A percentile compares a stretch with the other conserved stretches of the same genome.
Evolutionary conservation across 2,888 invertebrate species (phyloP).

Genomic region (Sclerodermus sp.): DNA sequence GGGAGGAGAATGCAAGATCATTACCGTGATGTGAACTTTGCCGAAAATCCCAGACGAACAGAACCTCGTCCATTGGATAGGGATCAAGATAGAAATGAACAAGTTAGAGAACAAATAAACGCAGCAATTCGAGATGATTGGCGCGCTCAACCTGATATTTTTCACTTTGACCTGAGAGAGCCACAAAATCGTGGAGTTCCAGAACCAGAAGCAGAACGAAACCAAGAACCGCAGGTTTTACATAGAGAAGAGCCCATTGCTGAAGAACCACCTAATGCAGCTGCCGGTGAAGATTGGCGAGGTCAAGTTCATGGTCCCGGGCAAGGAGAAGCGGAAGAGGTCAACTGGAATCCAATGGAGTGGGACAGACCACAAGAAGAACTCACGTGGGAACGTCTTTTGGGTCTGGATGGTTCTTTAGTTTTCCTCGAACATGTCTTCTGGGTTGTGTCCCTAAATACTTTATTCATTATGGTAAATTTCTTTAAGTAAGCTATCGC

Average conservation of each 20-base stretch:
- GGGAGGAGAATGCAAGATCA: too few relatives aligned
- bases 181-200: not conserved
- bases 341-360: conserved; percentile 97
- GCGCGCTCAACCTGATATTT: conserved; percentile 9
- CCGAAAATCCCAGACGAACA: too few relatives aligned
- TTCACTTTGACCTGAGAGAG: not conserved
- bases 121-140: conserved; percentile 16
- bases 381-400: conserved; percentile 94
- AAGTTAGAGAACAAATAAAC: not conserved
- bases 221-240: conserved; percentile 24
- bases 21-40: too few relatives aligned
- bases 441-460: conserved; percentile 97
- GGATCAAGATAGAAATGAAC: not conserved
- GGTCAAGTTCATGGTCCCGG: conserved; percentile 58
- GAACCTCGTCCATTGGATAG: too few relatives aligned
- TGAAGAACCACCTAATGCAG: conserved; percentile 34
- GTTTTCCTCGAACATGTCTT: conserved; percentile 98
- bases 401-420: conserved; percentile 95
- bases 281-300: conserved; percentile 38
- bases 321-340: conserved; percentile 70
- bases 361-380: conserved; percentile 98
- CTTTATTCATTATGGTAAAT: conserved; percentile 81
- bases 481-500: not conserved
- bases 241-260: conserved; percentile 40
- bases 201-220: not conserved